phyloP scores from a whole-genome alignment of 1,140 invertebrate genomes.

The Drosophila arawakana region DNA sequence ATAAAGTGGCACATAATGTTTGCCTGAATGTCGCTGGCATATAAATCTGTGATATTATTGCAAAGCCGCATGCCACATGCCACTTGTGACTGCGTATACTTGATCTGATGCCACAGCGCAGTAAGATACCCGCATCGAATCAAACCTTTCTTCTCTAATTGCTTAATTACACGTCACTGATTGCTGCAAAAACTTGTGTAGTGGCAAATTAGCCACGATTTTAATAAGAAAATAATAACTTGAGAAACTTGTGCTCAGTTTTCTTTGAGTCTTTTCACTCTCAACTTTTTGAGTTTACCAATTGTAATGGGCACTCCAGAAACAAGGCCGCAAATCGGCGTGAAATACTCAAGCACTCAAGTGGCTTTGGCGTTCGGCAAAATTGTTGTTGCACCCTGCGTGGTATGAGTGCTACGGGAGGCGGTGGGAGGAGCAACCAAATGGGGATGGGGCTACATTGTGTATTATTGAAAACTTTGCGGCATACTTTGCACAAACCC shows the following conservation, averaged over 20 bases:
- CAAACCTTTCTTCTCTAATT: constrained; percentile 53
- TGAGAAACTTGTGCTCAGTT: constrained; percentile 33
- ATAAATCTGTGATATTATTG: constrained; percentile 58
- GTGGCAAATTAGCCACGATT: constrained; percentile 59
- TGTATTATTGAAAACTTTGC: constrained; percentile 55
- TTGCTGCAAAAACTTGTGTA: constrained; percentile 46
- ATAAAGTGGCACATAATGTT: constrained; percentile 67
- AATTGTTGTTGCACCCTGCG: constrained; percentile 22
- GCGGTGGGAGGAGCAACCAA: no score
- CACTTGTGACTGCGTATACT: constrained; percentile 42
- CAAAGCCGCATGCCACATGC: constrained; percentile 24
- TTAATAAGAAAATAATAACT: constrained; percentile 62
- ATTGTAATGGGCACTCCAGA: constrained; percentile 50
- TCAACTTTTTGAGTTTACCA: constrained; percentile 26
- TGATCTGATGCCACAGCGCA: constrained; percentile 25
- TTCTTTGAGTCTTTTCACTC: constrained; percentile 21
- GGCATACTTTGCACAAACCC: constrained; percentile 53
- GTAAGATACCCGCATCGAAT: neutral
- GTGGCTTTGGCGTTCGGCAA: constrained; percentile 34
- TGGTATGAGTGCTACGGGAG: no score
- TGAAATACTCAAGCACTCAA: constrained; percentile 72
- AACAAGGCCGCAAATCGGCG: constrained; percentile 67
- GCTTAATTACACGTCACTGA: constrained; percentile 63
- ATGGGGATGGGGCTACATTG: neutral
- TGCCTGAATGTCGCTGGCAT: constrained; percentile 31